Evolutionary conservation across 2,113 vertebrate genomes (phyloP).

Genomic region (Eclectus roratus): DNA sequence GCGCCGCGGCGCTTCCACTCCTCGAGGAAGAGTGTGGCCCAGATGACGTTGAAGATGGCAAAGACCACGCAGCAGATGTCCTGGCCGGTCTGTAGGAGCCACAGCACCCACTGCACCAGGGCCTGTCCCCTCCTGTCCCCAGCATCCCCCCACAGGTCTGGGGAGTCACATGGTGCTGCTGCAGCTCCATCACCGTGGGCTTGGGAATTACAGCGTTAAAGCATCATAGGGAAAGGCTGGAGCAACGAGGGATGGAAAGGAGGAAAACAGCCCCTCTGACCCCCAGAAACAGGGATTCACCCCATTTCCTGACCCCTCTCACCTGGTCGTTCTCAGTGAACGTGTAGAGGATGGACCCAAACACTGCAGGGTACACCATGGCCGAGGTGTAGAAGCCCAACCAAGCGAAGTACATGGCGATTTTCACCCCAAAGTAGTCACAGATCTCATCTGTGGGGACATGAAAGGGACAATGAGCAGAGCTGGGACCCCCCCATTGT

Average conservation of each 20-base stretch:
- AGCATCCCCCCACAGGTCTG: rapidly evolving
- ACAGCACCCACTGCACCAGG: not conserved
- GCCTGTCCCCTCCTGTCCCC: not conserved
- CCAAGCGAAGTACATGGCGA: slow-evolving; percentile 98
- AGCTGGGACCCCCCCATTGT: not conserved
- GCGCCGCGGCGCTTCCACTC: slow-evolving; percentile 95
- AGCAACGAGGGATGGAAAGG: not conserved
- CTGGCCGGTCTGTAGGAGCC: slow-evolving; percentile 84
- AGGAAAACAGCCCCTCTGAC: rapidly evolving
- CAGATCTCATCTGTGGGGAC: slow-evolving; percentile 87
- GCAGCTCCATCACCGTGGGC: rapidly evolving
- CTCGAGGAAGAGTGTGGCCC: slow-evolving; percentile 95
- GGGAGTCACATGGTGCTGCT: rapidly evolving
- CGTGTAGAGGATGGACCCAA: slow-evolving; percentile 92
- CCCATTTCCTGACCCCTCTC: not conserved
- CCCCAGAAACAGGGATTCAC: rapidly evolving
- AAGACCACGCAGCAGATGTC: slow-evolving; percentile 97
- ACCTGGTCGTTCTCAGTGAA: slow-evolving; percentile 95
- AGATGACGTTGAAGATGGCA: slow-evolving; percentile 95
- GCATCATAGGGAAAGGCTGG: rapidly evolving
- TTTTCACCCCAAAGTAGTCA: slow-evolving; percentile 97
- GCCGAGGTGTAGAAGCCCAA: slow-evolving; percentile 97
- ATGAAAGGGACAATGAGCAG: rapidly evolving
- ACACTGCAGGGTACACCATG: slow-evolving; percentile 94
- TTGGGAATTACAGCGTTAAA: rapidly evolving